phyloP scores from a whole-genome alignment of 2,113 vertebrate species.

The Macaca nemestrina region DNA sequence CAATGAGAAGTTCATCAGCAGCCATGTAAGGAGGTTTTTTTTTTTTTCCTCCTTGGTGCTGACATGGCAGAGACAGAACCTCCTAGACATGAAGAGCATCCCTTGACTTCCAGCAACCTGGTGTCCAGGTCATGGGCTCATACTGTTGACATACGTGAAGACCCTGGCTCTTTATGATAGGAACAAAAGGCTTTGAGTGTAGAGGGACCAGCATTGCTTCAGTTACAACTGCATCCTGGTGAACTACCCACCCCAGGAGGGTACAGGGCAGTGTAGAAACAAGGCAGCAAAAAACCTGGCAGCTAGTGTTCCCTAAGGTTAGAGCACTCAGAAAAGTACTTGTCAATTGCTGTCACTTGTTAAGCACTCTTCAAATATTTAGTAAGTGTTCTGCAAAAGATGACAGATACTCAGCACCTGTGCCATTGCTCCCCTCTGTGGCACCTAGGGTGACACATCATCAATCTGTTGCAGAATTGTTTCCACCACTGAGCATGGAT shows the following conservation, averaged over 20 bases:
- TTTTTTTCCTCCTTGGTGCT: background rate
- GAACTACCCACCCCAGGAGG: background rate
- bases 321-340: background rate
- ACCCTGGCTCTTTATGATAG: background rate
- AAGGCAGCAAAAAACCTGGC: background rate
- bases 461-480: background rate
- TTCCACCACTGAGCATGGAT: accelerated
- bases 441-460: background rate
- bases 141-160: accelerated
- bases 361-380: too few species aligned
- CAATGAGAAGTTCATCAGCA: background rate
- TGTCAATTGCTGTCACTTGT: background rate
- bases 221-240: background rate
- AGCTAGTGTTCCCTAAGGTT: background rate
- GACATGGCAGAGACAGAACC: background rate
- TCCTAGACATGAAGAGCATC: background rate
- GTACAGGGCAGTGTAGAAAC: background rate
- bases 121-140: background rate
- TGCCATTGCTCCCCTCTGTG: accelerated
- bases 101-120: accelerated
- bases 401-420: too few species aligned
- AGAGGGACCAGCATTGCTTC: too few species aligned
- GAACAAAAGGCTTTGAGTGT: background rate
- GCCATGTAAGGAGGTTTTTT: background rate
- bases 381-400: accelerated